phyloP scores from a whole-genome alignment of 1,140 invertebrate genomes.

The Metopolophium dirhodum region DNA sequence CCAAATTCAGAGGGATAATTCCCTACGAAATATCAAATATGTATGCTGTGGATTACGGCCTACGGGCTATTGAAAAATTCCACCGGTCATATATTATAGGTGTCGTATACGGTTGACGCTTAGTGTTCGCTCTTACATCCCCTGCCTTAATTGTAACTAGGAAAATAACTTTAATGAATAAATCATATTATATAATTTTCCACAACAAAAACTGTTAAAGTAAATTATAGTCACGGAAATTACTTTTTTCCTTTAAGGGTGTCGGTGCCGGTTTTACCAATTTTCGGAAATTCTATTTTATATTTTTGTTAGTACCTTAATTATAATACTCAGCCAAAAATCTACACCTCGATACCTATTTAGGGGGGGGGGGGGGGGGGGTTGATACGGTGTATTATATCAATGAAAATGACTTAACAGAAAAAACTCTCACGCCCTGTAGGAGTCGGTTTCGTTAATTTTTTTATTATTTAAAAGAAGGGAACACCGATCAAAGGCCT shows the following conservation, averaged over 20 bases:
- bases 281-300: no score
- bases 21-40: neutral
- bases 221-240: neutral
- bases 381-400: no score
- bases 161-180: neutral
- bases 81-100: neutral
- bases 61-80: neutral
- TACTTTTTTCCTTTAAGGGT: neutral
- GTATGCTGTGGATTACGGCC: neutral
- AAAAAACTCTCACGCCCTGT: no score
- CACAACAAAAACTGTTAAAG: neutral
- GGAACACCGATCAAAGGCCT: no score
- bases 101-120: neutral
- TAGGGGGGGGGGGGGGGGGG: no score
- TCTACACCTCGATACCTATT: no score
- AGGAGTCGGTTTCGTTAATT: no score
- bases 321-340: no score
- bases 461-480: no score
- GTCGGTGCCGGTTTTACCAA: no score
- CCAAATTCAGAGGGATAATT: neutral
- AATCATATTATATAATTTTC: neutral
- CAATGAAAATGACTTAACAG: no score
- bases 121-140: neutral
- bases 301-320: no score
- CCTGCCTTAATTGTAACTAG: neutral